Evolutionary conservation across 2,888 invertebrate genomes (phyloP), one percentile per base, ranked within the genome.

Genomic region (Masnerella sp.): DNA sequence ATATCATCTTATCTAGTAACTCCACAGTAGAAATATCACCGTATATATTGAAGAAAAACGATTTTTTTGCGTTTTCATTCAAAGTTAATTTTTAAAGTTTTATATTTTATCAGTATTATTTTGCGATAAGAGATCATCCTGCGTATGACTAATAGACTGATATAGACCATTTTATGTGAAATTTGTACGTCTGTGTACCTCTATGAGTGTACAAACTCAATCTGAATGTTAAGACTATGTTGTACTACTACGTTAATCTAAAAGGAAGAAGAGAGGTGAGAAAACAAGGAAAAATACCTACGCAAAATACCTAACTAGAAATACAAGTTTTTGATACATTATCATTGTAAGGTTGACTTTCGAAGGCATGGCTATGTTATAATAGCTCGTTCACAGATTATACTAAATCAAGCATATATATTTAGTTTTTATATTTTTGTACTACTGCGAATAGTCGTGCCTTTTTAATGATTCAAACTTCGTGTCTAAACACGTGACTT

Each of bases 381-480:
- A 77, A 75, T 70, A 73, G 73, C 73, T 77, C 75, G 43, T 71
- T 62, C 65, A 69, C 52, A 75, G 61, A 70, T 47, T 72, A 65
- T 65, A 64, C 54, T 68, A 77, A 71, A 74, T 75, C 65, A 62
- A 75, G 62, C 76, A 69, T 78, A 74, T 67, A 67, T 69, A 71
- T 78, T 78, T 81, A 71, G 70, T 81, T 81, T 78, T 82, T 79
- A 80, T 83, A 82, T 81, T 83, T 84, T 84, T 82, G 78, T 83
- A 84, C 81, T 71, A 77, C 80, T 79, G 76, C 79, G 77, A 80
- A 61, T 81, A 75, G 79, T 82, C 80, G 83, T 83, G 83, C 82
- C 82, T 84, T 83, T 79, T 79, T 70, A 81, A 76, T 77, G 75
- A 80, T 81, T 79, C 69, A 52, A 69, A 52, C 45, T 65, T 54